Conservation (phyloP, 1,140 invertebrate species). For the Drosophila equinoxialis region DNA sequence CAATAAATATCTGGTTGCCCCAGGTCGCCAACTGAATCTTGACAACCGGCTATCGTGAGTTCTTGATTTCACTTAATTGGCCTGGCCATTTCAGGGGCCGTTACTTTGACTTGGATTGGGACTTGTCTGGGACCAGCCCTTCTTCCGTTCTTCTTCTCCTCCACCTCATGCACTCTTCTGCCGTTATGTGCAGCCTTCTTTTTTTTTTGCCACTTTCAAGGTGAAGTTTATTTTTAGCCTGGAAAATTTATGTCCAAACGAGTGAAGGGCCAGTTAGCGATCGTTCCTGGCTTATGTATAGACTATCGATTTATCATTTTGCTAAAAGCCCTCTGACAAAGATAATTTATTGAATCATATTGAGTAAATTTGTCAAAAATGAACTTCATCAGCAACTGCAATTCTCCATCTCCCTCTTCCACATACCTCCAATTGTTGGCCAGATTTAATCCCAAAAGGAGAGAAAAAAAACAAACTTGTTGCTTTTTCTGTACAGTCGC, state of each 20-base stretch:
- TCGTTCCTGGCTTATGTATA: neutral
- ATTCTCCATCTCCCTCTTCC: neutral
- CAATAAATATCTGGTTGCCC: constrained; percentile 73
- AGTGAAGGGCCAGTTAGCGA: constrained; percentile 52
- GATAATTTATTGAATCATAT: constrained; percentile 47
- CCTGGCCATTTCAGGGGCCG: constrained; percentile 18
- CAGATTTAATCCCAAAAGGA: constrained; percentile 34
- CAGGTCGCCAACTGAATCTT: constrained; percentile 41
- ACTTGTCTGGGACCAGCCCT: constrained; percentile 9
- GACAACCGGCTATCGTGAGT: constrained; percentile 25
- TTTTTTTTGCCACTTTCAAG: constrained; percentile 37
- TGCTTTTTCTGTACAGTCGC: constrained; percentile 71
- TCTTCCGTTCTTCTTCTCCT: neutral
- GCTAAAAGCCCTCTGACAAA: constrained; percentile 19
- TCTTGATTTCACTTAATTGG: constrained; percentile 62
- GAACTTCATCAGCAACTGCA: constrained; percentile 13
- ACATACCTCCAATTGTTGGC: constrained; percentile 1
- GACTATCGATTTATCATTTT: constrained; percentile 46
- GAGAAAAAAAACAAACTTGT: neutral
- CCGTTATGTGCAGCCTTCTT: constrained; percentile 39
- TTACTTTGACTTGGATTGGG: neutral
- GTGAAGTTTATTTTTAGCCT: constrained; percentile 62
- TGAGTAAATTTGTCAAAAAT: constrained; percentile 63
- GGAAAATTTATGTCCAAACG: constrained; percentile 51
- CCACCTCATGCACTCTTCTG: constrained; percentile 21